Evolutionary conservation across 2,113 vertebrate genomes (phyloP), one percentile per base, ranked within the genome.

Genomic region (Holacanthus passer): DNA sequence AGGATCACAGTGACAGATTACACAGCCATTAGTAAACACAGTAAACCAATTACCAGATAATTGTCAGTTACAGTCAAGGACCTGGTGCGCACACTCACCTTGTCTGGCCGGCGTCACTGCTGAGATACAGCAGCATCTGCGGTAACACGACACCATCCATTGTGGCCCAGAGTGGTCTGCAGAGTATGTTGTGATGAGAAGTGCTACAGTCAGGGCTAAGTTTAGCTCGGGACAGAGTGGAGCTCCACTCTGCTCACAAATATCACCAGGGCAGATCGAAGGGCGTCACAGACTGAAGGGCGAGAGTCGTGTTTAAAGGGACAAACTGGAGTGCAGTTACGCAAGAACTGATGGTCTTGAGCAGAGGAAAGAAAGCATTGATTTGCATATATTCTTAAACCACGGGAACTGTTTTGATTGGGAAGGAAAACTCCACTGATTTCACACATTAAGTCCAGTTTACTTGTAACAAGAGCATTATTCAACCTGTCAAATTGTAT

Each of bases 141-240:
- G 64, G 91, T 89, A 94, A 95, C 77, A 16, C 0, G 71, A 95
- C 92, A 94, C 94, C 86, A 11, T 62, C 86, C 84, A 93, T 93
- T 94, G 92, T 93, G 82, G 55, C 82, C 63, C 63, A 24, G 20
- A 48, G 83, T 55, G 73, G 79, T 66, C 63, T 72, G 76, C 69
- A 1, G 53, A 47, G 81, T 52, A 83, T 89, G 88, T 83, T 83
- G 82, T 85, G 73, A 88, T 85, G 80, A 86, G 73, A 83, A 79
- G 81, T 9, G 85, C 50, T 70, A 35, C 85, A 79, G 88, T 89
- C 86, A 67, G 22, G 43, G 73, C 93, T 94, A 94, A 91, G 80
- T 94, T 95, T 95, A 95, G 91, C 72, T 56, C 63, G 29, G 84
- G 55, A 72, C 63, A 76, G 48, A 60, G 53, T 6, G 59, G 59